Evolutionary conservation across 2,888 invertebrate species (phyloP), one percentile per base, ranked within the genome.

Genomic region (Gonocerus acuteangulatus): DNA sequence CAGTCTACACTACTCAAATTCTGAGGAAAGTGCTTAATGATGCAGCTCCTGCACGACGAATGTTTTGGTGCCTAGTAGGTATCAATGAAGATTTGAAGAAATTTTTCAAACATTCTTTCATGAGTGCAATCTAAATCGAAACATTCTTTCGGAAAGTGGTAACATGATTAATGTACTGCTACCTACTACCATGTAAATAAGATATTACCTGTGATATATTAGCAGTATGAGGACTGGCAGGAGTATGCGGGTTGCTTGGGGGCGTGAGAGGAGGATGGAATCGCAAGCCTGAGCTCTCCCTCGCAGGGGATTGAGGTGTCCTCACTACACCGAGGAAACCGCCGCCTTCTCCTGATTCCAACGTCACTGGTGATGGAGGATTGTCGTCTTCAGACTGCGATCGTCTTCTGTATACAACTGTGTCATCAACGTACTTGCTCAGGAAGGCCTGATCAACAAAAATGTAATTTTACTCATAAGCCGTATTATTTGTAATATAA

Each of bases 341-440:
- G 1, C 57, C 52, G 23, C 67, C 66, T 22, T 74, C 73, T 7
- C 75, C 75, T 2, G 74, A 73, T 74, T 91, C 89, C 73, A 89
- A 85, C 0, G 89, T 84, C 69, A 93, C 86, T 0, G 95, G 95
- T 0, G 95, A 95, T 0, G 95, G 91, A 1, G 95, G 95, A 76
- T 95, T 95, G 72, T 96, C 95, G 71, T 96, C 95, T 73, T 95
- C 95, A 1, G 91, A 91, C 68, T 94, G 86, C 1, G 93, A 87
- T 62, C 89, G 78, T 1, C 84, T 75, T n/a, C 89, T 77, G 68
- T 84, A 89, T 44, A 89, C 86, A 9, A 89, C 89, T 61, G 83
- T 86, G 71, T 95, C 95, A 71, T 95, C 95, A 1, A 94, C 92
- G 72, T 94, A 95, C 73, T 95, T 89, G 9, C 89, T 91, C 27